Percentiles rank a stretch among this genome's conserved stretches.
These are phyloP conservation scores for Pagetopsis macropterus DNA, from an alignment of 2,797 vertebrate species.

Conservation along the genomic window DNA sequence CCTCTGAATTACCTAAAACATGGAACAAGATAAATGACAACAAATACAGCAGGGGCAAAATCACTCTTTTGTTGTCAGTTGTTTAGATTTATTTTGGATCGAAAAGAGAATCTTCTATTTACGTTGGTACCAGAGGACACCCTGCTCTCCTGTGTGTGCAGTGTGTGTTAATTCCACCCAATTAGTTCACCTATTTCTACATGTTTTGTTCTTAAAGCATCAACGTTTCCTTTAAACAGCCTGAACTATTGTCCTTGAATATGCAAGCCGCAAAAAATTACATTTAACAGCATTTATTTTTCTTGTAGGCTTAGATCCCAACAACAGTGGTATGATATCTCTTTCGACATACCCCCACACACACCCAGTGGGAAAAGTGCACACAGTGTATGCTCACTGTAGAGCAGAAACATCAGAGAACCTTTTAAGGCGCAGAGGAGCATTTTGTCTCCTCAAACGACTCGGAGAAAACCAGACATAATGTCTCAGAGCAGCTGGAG, in stretches of 20 bases:
- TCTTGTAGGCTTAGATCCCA: background rate
- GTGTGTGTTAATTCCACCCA: background rate
- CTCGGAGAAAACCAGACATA: conserved; percentile 37
- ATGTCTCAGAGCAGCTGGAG: conserved; percentile 37
- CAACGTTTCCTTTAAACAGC: background rate
- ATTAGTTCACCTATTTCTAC: background rate
- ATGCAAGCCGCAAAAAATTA: conserved; percentile 12
- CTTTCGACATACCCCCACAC: background rate
- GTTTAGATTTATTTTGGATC: background rate
- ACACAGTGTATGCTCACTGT: background rate
- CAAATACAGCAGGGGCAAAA: no score
- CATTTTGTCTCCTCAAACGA: conserved; percentile 54
- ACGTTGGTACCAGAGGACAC: background rate
- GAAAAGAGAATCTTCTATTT: background rate
- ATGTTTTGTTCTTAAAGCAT: background rate
- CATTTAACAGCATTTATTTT: background rate
- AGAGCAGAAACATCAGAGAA: conserved; percentile 37
- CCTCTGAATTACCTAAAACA: no score
- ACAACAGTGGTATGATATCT: background rate
- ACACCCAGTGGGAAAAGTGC: background rate
- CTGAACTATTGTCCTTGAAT: background rate
- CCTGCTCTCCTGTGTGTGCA: background rate
- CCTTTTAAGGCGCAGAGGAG: conserved; percentile 34
- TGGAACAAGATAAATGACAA: no score
- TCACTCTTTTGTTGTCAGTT: no score